Evolutionary conservation across 2,888 invertebrate species (phyloP).

Genomic region (Drosophila monieri): DNA sequence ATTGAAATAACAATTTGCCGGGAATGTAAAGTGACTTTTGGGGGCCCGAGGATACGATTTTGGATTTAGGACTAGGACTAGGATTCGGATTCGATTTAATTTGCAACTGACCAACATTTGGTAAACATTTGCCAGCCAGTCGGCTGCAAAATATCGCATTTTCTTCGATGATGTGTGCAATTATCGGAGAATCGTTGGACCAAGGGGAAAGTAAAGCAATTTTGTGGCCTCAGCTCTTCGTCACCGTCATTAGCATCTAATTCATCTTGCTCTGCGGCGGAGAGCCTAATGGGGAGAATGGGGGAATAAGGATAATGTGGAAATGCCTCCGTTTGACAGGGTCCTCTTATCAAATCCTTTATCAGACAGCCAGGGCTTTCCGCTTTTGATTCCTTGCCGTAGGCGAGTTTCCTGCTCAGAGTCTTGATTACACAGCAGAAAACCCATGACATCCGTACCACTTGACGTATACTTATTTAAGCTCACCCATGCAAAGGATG

Average conservation of each 20-base stretch:
- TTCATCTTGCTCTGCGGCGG: conserved; percentile 18
- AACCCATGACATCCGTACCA: conserved; percentile 34
- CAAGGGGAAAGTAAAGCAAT: conserved; percentile 25
- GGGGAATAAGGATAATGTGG: conserved; percentile 20
- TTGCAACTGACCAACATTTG: conserved; percentile 29
- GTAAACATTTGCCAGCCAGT: conserved; percentile 35
- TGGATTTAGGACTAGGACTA: not conserved
- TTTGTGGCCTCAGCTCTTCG: conserved; percentile 11
- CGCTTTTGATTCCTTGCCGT: conserved; percentile 41
- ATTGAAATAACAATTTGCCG: conserved; percentile 52
- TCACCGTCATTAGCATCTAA: conserved; percentile 42
- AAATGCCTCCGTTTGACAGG: conserved; percentile 21
- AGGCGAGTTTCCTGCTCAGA: conserved; percentile 66
- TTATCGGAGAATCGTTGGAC: conserved; percentile 14
- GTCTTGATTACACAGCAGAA: conserved; percentile 63
- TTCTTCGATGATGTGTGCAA: conserved; percentile 24
- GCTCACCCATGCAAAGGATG: not conserved
- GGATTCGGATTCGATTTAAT: conserved; percentile 7
- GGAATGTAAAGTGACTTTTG: conserved; percentile 41
- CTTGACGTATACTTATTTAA: conserved; percentile 38
- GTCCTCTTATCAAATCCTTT: conserved; percentile 35
- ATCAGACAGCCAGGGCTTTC: conserved; percentile 20
- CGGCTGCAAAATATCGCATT: not conserved
- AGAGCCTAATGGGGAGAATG: not conserved
- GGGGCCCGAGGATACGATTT: conserved; percentile 1